Conservation (phyloP, 1,140 invertebrate genomes). For the Pogonognathellus flavescens region DNA sequence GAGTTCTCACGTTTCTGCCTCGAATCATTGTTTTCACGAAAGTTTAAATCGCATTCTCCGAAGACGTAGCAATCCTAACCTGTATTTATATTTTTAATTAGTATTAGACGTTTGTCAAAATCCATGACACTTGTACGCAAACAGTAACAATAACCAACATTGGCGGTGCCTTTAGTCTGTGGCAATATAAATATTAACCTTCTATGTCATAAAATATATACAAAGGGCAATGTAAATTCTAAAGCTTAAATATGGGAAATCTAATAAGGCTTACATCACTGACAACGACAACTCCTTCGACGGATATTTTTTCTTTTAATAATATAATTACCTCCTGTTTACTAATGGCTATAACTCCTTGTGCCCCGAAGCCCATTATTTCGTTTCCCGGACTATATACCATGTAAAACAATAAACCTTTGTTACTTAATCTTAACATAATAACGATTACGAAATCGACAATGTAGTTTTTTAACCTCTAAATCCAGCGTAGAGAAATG, state of each 20-base stretch:
- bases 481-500: not conserved
- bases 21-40: too few relatives aligned
- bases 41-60: too few relatives aligned
- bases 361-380: not conserved
- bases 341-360: too few relatives aligned
- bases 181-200: not conserved
- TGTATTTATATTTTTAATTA: too few relatives aligned
- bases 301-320: constrained; percentile 8
- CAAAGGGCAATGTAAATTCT: constrained; percentile 23
- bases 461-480: not conserved
- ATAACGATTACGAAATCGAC: too few relatives aligned
- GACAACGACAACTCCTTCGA: not conserved
- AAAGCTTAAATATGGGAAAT: not conserved
- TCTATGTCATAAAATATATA: constrained; percentile 7
- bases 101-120: too few relatives aligned
- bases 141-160: not conserved
- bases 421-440: not conserved
- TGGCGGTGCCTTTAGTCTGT: not conserved
- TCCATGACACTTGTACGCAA: too few relatives aligned
- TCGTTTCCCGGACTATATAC: not conserved
- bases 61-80: too few relatives aligned
- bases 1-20: too few relatives aligned
- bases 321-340: not conserved
- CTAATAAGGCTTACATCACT: constrained; percentile 18
- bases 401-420: not conserved